Evolutionary conservation across 1,140 invertebrate genomes (phyloP).

Genomic region (Ceratina calcarata): DNA sequence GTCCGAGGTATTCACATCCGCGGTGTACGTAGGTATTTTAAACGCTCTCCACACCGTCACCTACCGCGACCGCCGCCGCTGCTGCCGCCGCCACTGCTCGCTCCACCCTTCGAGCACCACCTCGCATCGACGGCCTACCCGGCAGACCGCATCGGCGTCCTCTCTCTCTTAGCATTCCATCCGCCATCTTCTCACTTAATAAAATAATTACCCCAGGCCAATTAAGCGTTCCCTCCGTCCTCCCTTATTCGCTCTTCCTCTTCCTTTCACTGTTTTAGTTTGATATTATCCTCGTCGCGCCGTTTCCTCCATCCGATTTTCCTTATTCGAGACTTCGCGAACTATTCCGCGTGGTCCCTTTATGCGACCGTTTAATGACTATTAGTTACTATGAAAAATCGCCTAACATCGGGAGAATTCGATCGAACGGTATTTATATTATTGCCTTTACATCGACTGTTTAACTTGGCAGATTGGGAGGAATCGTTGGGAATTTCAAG

Average conservation of each 20-base stretch:
- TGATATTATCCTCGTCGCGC: too few relatives aligned
- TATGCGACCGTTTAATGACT: neutral
- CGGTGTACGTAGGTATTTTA: slow-evolving; percentile 64
- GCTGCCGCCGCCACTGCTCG: slow-evolving; percentile 36
- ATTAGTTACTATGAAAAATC: slow-evolving; percentile 30
- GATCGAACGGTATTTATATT: neutral
- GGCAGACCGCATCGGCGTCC: slow-evolving; percentile 64
- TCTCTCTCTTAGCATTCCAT: slow-evolving; percentile 76
- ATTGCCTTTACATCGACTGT: too few relatives aligned
- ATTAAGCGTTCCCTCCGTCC: slow-evolving; percentile 71
- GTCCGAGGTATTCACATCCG: slow-evolving; percentile 47
- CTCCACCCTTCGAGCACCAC: slow-evolving; percentile 36
- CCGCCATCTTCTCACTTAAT: slow-evolving; percentile 80
- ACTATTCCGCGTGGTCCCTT: slow-evolving; percentile 6
- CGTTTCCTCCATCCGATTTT: too few relatives aligned
- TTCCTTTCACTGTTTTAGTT: neutral
- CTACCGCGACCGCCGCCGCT: slow-evolving; percentile 40
- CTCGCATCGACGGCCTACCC: slow-evolving; percentile 59
- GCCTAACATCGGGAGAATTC: neutral
- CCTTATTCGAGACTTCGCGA: neutral
- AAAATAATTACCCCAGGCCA: slow-evolving; percentile 79
- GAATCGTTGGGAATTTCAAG: too few relatives aligned
- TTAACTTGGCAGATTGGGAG: too few relatives aligned
- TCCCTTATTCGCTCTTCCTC: neutral
- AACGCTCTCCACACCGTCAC: slow-evolving; percentile 64